phyloP scores from a whole-genome alignment of 2,113 vertebrate genomes.

The Glaucidium brasilianum region DNA sequence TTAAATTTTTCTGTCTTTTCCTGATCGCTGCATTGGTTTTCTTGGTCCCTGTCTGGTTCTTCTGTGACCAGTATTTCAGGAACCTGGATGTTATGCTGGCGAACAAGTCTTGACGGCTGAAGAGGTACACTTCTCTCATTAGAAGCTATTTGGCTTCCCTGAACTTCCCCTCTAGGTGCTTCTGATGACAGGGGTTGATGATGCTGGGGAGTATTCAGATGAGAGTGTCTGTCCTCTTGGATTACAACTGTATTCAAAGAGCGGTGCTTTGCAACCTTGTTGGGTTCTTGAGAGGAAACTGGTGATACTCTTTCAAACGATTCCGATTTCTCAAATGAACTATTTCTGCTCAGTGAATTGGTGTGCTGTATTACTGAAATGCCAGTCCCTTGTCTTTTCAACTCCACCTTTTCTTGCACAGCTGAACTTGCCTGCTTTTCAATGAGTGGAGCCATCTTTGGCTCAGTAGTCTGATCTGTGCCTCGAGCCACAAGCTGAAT shows the following conservation, averaged over 20 bases:
- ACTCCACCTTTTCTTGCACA: slow-evolving; percentile 77
- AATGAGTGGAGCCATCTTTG: slow-evolving; percentile 73
- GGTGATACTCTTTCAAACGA: slow-evolving; percentile 82
- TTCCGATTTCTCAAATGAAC: slow-evolving; percentile 89
- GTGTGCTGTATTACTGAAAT: slow-evolving; percentile 98
- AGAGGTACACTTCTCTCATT: slow-evolving; percentile 68
- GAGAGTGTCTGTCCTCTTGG: slow-evolving; percentile 62
- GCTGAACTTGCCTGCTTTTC: slow-evolving; percentile 77
- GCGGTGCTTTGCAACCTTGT: slow-evolving; percentile 61
- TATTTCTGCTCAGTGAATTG: slow-evolving; percentile 91
- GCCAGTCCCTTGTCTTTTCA: slow-evolving; percentile 89
- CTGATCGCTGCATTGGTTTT: slow-evolving; percentile 77
- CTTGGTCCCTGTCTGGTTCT: slow-evolving; percentile 90
- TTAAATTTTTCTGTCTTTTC: slow-evolving; percentile 91
- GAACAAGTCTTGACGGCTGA: slow-evolving; percentile 87
- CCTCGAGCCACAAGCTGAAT: slow-evolving; percentile 80
- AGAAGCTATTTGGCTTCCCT: slow-evolving; percentile 48
- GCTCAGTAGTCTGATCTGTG: slow-evolving; percentile 71
- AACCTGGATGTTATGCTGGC: slow-evolving; percentile 96
- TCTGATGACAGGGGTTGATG: slow-evolving; percentile 59
- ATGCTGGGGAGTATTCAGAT: slow-evolving; percentile 62
- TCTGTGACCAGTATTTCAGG: slow-evolving; percentile 98
- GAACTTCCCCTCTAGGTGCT: slow-evolving; percentile 62
- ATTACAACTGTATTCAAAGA: slow-evolving; percentile 61
- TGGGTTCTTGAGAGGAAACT: slow-evolving; percentile 75